Evolutionary conservation across 2,888 invertebrate genomes (phyloP).

Genomic region (Oscheius myriophilus): DNA sequence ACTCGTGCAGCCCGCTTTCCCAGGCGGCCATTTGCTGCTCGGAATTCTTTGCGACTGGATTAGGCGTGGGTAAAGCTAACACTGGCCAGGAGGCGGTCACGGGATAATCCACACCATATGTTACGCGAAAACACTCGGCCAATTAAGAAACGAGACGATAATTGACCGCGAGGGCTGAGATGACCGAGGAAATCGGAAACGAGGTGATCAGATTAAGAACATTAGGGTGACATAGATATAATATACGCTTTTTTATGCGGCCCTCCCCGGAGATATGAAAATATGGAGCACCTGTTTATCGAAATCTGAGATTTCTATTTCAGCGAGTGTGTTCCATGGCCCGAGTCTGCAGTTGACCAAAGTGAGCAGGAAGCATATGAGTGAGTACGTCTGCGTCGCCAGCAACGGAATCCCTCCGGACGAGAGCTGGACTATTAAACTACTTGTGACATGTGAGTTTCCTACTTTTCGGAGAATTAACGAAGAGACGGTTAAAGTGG

Average conservation of each 20-base stretch:
- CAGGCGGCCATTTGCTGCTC: not conserved
- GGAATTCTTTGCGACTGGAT: slow-evolving; percentile 22
- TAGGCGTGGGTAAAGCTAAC: slow-evolving; percentile 36
- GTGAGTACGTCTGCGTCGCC: slow-evolving; percentile 70
- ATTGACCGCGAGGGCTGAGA: too few species aligned
- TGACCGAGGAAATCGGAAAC: too few species aligned
- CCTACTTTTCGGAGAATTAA: not conserved
- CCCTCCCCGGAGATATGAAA: too few species aligned
- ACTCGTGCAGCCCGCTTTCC: too few species aligned
- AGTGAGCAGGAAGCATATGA: slow-evolving; percentile 68
- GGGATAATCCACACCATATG: slow-evolving; percentile 28
- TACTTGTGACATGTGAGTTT: slow-evolving; percentile 68
- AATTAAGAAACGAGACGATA: slow-evolving; percentile 15
- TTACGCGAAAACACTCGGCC: slow-evolving; percentile 28
- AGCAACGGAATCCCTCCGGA: slow-evolving; percentile 69
- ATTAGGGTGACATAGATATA: too few species aligned
- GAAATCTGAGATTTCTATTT: slow-evolving; percentile 29
- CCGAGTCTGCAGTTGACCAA: slow-evolving; percentile 60
- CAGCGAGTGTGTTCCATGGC: slow-evolving; percentile 68
- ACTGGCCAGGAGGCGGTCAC: slow-evolving; percentile 12
- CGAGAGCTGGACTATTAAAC: slow-evolving; percentile 68
- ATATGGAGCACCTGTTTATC: too few species aligned
- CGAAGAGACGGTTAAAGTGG: too few species aligned
- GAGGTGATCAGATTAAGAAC: too few species aligned
- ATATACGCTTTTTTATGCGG: too few species aligned